Evolutionary conservation across 1,140 invertebrate genomes (phyloP).

Genomic region (Mesaphorura yosii): DNA sequence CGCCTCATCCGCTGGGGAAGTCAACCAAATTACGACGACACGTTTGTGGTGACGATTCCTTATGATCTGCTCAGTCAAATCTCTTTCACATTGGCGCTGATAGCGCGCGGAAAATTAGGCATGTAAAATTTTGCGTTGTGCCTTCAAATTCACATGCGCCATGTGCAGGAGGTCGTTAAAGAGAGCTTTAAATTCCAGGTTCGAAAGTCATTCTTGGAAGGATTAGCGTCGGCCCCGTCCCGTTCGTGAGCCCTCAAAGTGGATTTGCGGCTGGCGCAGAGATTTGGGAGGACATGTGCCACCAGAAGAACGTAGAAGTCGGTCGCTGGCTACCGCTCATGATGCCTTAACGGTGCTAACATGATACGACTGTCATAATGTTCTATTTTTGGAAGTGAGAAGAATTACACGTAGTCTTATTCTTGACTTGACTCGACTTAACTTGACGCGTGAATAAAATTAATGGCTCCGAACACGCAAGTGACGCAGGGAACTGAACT

Average conservation of each 20-base stretch:
- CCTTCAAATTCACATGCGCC: not conserved
- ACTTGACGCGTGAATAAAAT: too few species aligned
- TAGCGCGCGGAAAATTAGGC: constrained; percentile 23
- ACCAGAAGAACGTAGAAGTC: constrained; percentile 23
- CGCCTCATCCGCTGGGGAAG: constrained; percentile 27
- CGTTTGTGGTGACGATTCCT: constrained; percentile 29
- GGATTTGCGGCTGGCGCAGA: constrained; percentile 16
- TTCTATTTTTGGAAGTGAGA: too few species aligned
- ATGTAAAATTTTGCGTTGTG: not conserved
- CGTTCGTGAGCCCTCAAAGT: constrained; percentile 17
- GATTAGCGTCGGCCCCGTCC: constrained; percentile 26
- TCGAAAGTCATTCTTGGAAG: constrained; percentile 26
- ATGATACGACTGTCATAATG: too few species aligned
- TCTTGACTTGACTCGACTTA: too few species aligned
- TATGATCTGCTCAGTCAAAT: constrained; percentile 24
- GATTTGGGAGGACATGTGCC: constrained; percentile 30
- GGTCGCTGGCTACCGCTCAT: constrained; percentile 22
- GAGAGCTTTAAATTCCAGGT: constrained; percentile 9
- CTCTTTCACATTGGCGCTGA: constrained; percentile 22
- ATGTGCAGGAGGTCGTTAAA: too few species aligned
- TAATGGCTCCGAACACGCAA: too few species aligned
- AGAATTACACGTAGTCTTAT: too few species aligned
- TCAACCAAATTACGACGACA: constrained; percentile 27
- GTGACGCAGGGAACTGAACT: too few species aligned
- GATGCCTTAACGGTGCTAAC: too few species aligned